Evolutionary conservation across 2,113 vertebrate species (phyloP).

Genomic region (Scomber colias): DNA sequence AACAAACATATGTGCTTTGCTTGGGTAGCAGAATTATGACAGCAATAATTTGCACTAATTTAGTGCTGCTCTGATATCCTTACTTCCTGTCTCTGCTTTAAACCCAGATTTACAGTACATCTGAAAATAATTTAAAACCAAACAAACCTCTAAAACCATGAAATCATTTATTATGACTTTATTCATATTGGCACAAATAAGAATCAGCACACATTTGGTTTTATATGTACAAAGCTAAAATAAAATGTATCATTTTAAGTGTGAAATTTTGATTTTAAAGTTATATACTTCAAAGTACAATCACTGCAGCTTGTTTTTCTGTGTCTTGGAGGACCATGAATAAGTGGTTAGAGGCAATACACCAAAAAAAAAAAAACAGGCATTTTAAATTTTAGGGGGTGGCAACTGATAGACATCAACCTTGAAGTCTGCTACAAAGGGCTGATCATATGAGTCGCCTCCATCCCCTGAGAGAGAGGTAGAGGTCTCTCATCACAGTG

Average conservation of each 20-base stretch:
- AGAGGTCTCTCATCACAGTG: slow-evolving; percentile 77
- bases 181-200: background rate
- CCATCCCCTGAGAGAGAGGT: slow-evolving; percentile 53
- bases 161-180: slow-evolving; percentile 1
- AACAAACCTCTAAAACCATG: background rate
- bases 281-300: background rate
- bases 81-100: background rate
- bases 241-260: background rate
- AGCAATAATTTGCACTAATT: background rate
- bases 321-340: background rate
- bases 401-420: slow-evolving; percentile 67
- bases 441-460: slow-evolving; percentile 56
- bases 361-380: background rate
- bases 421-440: slow-evolving; percentile 58
- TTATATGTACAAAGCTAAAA: background rate
- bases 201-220: slow-evolving; percentile 1
- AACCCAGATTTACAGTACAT: slow-evolving; percentile 7
- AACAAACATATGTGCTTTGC: background rate
- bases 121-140: slow-evolving; percentile 25
- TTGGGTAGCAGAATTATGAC: background rate
- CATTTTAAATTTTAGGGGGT: slow-evolving; percentile 53
- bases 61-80: background rate
- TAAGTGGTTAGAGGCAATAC: slow-evolving; percentile 21
- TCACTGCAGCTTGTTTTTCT: background rate
- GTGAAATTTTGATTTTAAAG: background rate